These are phyloP conservation scores for Pungitius pungitius DNA, from an alignment of 2,113 vertebrate species.

Conservation along the genomic window DNA sequence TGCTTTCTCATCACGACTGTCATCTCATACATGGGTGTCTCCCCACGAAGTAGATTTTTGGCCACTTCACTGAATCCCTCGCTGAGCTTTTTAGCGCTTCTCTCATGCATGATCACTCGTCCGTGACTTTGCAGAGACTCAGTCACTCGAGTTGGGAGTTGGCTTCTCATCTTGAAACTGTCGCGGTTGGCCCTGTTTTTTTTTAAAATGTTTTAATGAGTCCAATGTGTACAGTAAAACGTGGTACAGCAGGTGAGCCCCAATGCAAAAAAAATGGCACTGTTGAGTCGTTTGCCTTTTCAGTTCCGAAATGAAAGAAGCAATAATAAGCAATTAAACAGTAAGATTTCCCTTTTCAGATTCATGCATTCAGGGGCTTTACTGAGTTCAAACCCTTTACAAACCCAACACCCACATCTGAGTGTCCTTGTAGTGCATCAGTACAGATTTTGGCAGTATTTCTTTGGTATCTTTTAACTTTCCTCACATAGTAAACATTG, in stretches of 20 bases:
- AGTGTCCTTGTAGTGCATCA: slow-evolving; percentile 5
- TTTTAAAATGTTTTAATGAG: neutral
- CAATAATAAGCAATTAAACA: neutral
- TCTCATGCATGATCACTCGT: slow-evolving; percentile 40
- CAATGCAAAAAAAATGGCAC: neutral
- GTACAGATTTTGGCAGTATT: slow-evolving; percentile 10
- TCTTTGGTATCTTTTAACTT: slow-evolving; percentile 12
- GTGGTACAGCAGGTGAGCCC: neutral
- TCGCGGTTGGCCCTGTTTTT: slow-evolving; percentile 11
- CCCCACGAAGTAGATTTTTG: slow-evolving; percentile 7
- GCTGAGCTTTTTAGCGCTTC: slow-evolving; percentile 23
- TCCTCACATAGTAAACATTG: slow-evolving; percentile 4
- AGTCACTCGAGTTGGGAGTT: slow-evolving; percentile 20
- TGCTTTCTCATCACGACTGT: slow-evolving; percentile 22
- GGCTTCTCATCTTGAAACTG: slow-evolving; percentile 4
- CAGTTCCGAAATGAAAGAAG: neutral
- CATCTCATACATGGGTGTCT: slow-evolving; percentile 1
- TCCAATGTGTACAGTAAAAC: slow-evolving; percentile 18
- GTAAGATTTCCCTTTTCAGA: neutral
- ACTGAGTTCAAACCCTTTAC: slow-evolving; percentile 1
- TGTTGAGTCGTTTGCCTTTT: neutral
- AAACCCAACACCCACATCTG: neutral
- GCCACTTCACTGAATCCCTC: slow-evolving; percentile 30
- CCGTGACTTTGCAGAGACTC: slow-evolving; percentile 38
- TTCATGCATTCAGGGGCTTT: neutral